Evolutionary conservation across 2,113 vertebrate genomes (phyloP).

Genomic region (Maccullochella peelii): DNA sequence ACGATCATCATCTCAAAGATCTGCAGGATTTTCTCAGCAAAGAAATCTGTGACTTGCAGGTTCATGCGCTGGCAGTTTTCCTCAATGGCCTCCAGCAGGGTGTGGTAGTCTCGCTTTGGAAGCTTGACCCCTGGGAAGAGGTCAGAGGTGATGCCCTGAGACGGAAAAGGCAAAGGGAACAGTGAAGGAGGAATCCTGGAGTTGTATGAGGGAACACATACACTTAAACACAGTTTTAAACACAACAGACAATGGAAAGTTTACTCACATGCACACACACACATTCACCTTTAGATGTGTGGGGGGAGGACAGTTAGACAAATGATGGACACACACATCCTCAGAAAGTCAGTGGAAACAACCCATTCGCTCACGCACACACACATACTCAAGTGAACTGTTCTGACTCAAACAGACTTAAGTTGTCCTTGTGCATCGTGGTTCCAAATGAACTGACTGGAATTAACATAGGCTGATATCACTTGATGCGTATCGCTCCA

Average conservation of each 20-base stretch:
- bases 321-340: constrained; percentile 1
- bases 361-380: neutral
- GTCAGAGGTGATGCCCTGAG: constrained; percentile 93
- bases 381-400: neutral
- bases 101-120: constrained; percentile 89
- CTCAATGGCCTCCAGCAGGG: constrained; percentile 88
- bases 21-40: constrained; percentile 92
- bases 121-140: constrained; percentile 92
- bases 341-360: neutral
- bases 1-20: constrained; percentile 96
- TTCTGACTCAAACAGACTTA: constrained; percentile 38
- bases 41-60: constrained; percentile 89
- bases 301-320: neutral
- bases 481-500: constrained; percentile 27
- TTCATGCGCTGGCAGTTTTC: constrained; percentile 89
- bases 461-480: constrained; percentile 52
- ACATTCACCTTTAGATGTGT: neutral
- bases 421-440: constrained; percentile 22
- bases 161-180: constrained; percentile 17
- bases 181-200: neutral
- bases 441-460: constrained; percentile 40
- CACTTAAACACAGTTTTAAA: neutral
- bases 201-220: neutral
- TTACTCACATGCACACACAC: neutral
- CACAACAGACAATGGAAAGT: neutral